Evolutionary conservation across 1,140 invertebrate species (phyloP).

Genomic region (Linepithema humile): DNA sequence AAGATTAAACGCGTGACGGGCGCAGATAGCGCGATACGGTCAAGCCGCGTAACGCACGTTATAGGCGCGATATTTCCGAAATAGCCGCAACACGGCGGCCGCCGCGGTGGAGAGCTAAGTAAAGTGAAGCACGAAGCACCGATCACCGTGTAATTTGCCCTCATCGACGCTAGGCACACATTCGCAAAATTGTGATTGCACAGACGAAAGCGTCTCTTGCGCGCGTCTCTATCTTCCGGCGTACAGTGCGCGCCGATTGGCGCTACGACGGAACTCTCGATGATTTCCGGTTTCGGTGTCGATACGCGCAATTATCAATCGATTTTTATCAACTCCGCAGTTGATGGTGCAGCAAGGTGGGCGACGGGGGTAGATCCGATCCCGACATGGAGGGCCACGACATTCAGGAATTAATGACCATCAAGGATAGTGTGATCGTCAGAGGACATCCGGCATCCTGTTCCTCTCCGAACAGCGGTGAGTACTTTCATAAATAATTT

Average conservation of each 20-base stretch:
- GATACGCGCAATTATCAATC: not conserved
- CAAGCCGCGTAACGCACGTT: not conserved
- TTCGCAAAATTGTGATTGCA: too few species aligned
- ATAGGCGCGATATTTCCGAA: conserved; percentile 56
- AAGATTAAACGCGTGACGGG: not conserved
- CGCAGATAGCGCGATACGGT: not conserved
- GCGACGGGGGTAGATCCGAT: not conserved
- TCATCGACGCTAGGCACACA: not conserved
- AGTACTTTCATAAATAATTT: conserved; percentile 38
- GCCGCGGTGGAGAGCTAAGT: not conserved
- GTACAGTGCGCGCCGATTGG: not conserved
- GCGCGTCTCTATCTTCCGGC: not conserved
- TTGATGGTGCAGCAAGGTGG: conserved; percentile 32
- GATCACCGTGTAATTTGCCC: too few species aligned
- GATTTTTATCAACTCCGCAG: not conserved
- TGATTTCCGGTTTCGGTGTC: not conserved
- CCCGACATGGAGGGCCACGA: conserved; percentile 55
- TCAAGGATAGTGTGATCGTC: conserved; percentile 40
- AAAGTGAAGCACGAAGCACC: not conserved
- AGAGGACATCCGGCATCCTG: conserved; percentile 40
- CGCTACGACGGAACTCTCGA: not conserved
- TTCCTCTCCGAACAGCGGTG: conserved; percentile 23
- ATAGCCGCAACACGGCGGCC: not conserved
- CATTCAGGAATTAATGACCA: conserved; percentile 34
- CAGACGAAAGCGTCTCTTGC: not conserved